These are phyloP conservation scores for Leptura quadrifasciata DNA, from an alignment of 2,888 invertebrate genomes.

Conservation along the genomic window DNA sequence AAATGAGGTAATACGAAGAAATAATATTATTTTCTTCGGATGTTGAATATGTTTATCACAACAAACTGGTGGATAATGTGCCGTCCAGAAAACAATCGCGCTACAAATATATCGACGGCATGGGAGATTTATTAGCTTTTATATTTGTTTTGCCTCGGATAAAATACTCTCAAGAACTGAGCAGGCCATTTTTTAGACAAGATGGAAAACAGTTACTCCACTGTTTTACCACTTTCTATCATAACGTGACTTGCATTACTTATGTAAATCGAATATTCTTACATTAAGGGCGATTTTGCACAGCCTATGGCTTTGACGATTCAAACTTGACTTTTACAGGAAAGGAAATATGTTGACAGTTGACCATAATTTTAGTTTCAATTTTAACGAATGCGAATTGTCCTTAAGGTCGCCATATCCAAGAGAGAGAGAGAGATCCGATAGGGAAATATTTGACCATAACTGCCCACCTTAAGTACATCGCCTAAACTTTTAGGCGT, in stretches of 20 bases:
- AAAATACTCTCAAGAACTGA: neutral
- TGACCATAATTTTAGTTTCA: too few species aligned
- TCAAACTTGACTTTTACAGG: too few species aligned
- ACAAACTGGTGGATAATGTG: neutral
- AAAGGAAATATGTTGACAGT: too few species aligned
- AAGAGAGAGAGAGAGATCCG: too few species aligned
- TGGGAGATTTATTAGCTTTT: slow-evolving; percentile 47
- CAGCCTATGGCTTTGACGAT: too few species aligned
- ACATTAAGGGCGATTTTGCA: too few species aligned
- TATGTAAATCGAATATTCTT: neutral
- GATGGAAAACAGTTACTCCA: neutral
- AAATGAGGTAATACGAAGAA: neutral
- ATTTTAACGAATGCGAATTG: too few species aligned
- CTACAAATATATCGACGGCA: slow-evolving; percentile 47
- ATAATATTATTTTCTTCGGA: neutral
- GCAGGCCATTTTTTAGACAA: neutral
- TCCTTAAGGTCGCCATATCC: too few species aligned
- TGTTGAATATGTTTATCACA: neutral
- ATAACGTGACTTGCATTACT: neutral
- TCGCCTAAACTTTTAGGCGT: too few species aligned
- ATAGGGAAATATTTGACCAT: too few species aligned
- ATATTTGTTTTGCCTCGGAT: slow-evolving; percentile 44
- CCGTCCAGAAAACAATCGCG: slow-evolving; percentile 46
- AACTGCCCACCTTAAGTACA: too few species aligned
- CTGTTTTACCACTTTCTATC: neutral